Conservation (phyloP, 2,113 vertebrate genomes). For the Ovibos moschatus region DNA sequence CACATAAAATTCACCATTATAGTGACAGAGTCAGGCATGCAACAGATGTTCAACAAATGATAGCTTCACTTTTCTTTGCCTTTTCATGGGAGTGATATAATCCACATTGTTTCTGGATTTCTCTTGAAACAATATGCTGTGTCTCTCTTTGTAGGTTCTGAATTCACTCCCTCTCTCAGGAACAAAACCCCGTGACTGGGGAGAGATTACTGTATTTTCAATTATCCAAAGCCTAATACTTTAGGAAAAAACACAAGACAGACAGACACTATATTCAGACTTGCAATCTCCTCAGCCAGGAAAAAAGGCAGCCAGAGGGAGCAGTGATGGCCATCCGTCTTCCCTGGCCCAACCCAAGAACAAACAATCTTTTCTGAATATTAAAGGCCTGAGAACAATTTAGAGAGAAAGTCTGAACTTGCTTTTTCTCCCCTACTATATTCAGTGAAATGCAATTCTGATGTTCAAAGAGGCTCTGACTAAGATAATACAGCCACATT, state of each 20-base stretch:
- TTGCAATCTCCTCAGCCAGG: constrained; percentile 35
- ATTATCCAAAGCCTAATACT: constrained; percentile 16
- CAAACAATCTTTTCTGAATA: constrained; percentile 50
- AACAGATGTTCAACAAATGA: background rate
- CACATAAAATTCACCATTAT: background rate
- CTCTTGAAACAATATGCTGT: background rate
- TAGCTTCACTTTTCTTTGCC: background rate
- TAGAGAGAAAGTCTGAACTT: constrained; percentile 39
- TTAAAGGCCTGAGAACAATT: constrained; percentile 40
- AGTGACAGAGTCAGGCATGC: background rate
- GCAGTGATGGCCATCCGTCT: background rate
- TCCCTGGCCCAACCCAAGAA: background rate
- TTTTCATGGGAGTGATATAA: background rate
- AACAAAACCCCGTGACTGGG: background rate
- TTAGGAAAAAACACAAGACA: constrained; percentile 12
- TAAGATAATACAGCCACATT: constrained; percentile 49
- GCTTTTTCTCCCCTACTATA: constrained; percentile 1
- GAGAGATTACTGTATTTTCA: constrained; percentile 49
- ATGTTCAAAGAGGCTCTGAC: constrained; percentile 5
- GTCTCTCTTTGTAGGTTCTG: constrained; percentile 15
- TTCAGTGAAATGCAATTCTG: constrained; percentile 48
- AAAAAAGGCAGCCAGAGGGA: constrained; percentile 32
- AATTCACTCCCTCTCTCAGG: background rate
- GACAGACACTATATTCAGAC: constrained; percentile 20
- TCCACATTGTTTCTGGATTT: background rate